phyloP scores from a whole-genome alignment of 2,797 vertebrate genomes.

The Arvicola amphibius region DNA sequence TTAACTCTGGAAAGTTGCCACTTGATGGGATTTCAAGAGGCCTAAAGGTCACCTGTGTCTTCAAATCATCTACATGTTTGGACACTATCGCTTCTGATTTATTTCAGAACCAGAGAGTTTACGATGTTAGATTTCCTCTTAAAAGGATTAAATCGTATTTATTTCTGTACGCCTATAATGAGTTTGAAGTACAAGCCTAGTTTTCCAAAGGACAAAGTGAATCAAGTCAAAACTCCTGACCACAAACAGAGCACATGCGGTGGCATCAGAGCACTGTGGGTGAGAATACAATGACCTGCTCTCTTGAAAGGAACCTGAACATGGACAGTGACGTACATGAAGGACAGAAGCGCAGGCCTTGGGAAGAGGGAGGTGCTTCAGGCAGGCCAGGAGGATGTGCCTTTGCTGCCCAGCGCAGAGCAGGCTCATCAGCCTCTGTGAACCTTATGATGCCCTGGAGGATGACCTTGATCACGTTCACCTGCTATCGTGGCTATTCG shows the following conservation, averaged over 20 bases:
- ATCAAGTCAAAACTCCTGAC: constrained; percentile 14
- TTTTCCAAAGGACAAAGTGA: constrained; percentile 22
- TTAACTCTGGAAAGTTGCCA: constrained; percentile 36
- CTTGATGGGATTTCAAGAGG: not conserved
- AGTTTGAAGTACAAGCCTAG: constrained; percentile 13
- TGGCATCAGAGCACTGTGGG: not conserved
- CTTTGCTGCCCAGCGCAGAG: not conserved
- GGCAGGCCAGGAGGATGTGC: not conserved
- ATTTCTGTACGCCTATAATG: not conserved
- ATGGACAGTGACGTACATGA: not conserved
- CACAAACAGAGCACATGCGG: not conserved
- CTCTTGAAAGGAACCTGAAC: not conserved
- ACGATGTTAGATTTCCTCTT: not conserved
- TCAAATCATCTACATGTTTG: not conserved
- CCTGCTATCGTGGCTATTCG: not conserved
- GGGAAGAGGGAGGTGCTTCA: not conserved
- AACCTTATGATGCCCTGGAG: not conserved
- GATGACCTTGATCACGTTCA: not conserved
- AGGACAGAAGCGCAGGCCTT: not conserved
- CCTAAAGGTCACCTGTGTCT: constrained; percentile 18
- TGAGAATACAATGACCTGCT: not conserved
- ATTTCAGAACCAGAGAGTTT: constrained; percentile 13
- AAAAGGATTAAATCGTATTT: constrained; percentile 2
- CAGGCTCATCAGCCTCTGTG: not conserved
- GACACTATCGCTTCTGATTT: constrained; percentile 36